Base-by-base conservation (phyloP, 2,797 vertebrate species). In the Microctenopoma stevenorrisi region DNA sequence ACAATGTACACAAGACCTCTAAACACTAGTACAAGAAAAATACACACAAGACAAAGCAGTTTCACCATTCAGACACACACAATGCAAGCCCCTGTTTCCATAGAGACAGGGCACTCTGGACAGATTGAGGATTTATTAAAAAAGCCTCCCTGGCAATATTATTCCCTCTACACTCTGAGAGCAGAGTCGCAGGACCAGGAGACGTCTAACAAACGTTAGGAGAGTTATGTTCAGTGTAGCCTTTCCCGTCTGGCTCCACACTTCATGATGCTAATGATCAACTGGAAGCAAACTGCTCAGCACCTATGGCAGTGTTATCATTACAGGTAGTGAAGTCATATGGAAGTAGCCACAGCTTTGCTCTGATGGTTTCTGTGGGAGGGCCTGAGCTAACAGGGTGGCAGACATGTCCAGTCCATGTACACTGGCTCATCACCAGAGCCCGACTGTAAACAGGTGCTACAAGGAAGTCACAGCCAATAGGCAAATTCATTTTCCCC, bases 21-120 rank as follows among this genome's bases (percentile, higher is more conserved):
- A 58, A 55, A 60, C 28, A 38, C 14, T 11, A 2, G 4, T 16
- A 28, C 49, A 64, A 63, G 73, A 59, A 52, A 78, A 77, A 76
- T 37, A 79, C 64, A 78, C 66, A 57, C 16, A 76, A 77, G 74
- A 85, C 76, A 86, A 84, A 86, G 76, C 75, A 47, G 15, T 53
- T 75, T 66, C 58, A 66, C 50, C 40, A 65, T 30, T 37, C 33
- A 49, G 57, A 49, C 33, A 48, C 12, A 69, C 84, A 87, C 76
- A 73, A 85, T 68, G 84, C 60, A 64, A 64, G 72, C 44, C 76
- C 74, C 77, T 11, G 89, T 95, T 90, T 90, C 90, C 93, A 94
- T 94, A 90, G 94, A 93, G 92, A 95, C 90, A 50, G 81, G 74
- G 79, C 44, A 83, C 86, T 86, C 59, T 83, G 85, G 86, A 93